phyloP scores from a whole-genome alignment of 2,888 invertebrate genomes.

The Dorcus parallelipipedus region DNA sequence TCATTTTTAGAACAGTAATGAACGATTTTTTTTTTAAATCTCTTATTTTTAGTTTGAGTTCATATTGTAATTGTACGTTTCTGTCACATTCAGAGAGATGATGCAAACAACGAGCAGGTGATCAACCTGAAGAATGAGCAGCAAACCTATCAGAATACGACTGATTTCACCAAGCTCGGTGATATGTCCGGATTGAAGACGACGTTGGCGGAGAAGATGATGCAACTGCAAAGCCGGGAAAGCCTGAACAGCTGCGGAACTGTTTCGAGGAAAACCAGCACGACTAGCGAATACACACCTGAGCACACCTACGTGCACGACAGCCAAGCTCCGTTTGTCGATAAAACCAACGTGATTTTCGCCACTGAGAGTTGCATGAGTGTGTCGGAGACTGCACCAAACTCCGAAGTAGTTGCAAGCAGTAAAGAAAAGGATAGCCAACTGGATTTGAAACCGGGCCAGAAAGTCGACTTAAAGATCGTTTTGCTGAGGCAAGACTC shows the following conservation, averaged over 20 bases:
- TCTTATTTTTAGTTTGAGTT: constrained; percentile 4
- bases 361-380: constrained; percentile 34
- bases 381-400: constrained; percentile 12
- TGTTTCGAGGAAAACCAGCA: constrained; percentile 56
- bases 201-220: constrained; percentile 41
- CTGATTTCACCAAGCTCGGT: constrained; percentile 12
- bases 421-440: constrained; percentile 3
- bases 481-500: constrained; percentile 35
- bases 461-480: constrained; percentile 43
- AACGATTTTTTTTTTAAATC: background rate
- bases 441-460: constrained; percentile 25
- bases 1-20: background rate
- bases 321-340: constrained; percentile 24
- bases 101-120: constrained; percentile 22
- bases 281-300: constrained; percentile 57
- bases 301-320: constrained; percentile 48
- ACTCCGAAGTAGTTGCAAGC: background rate
- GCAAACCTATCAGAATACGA: constrained; percentile 2
- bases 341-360: constrained; percentile 35
- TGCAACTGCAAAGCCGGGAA: constrained; percentile 39
- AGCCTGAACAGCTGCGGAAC: constrained; percentile 49
- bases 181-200: constrained; percentile 34
- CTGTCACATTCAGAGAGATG: constrained; percentile 20
- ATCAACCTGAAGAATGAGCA: constrained; percentile 18
- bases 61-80: background rate